phyloP scores from a whole-genome alignment of 2,797 vertebrate species.

The Anguilla marmorata region DNA sequence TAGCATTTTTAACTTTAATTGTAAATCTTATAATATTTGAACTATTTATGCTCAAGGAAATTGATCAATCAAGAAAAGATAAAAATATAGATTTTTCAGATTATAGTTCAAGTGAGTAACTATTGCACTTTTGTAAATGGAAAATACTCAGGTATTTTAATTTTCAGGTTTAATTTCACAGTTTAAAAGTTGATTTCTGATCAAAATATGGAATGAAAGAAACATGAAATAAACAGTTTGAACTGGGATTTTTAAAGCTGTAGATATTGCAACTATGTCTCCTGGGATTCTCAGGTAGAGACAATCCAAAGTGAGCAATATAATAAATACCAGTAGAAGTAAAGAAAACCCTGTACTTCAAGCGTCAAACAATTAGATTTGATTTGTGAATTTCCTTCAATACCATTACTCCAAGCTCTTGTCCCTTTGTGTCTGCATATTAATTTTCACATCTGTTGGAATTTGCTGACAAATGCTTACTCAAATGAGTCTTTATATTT shows the following conservation, averaged over 20 bases:
- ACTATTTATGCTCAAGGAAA: too few species aligned
- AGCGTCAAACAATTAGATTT: background rate
- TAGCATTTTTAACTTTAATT: background rate
- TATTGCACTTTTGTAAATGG: background rate
- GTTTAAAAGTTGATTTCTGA: background rate
- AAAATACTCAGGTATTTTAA: background rate
- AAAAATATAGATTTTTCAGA: too few species aligned
- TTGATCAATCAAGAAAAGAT: too few species aligned
- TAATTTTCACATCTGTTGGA: background rate
- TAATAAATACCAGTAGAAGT: too few species aligned
- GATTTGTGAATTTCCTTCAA: background rate
- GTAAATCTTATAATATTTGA: background rate
- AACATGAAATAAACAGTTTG: background rate
- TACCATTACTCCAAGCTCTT: background rate
- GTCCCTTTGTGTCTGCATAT: background rate
- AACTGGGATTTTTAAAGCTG: too few species aligned
- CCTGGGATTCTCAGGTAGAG: background rate
- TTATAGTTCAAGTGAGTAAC: too few species aligned
- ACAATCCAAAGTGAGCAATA: background rate
- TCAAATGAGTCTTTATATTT: background rate
- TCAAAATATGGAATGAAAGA: too few species aligned
- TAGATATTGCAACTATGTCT: too few species aligned
- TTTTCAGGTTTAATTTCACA: background rate
- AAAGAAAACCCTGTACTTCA: background rate
- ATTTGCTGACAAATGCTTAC: background rate